These are phyloP conservation scores for Urocyon cinereoargenteus DNA, from an alignment of 2,797 vertebrate species.

Conservation along the genomic window DNA sequence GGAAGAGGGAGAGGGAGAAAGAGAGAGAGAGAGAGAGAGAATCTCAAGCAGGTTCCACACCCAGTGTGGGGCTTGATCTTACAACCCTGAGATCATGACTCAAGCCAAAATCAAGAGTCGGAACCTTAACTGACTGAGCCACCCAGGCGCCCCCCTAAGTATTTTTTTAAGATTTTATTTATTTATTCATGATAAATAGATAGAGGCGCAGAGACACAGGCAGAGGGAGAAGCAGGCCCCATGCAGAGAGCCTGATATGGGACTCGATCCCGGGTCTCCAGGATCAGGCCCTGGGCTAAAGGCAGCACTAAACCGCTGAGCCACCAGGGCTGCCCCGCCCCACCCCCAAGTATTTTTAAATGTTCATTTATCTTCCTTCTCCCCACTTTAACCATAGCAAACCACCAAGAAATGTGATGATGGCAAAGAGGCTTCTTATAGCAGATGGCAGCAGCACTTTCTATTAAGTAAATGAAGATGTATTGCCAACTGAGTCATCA, in stretches of 20 bases:
- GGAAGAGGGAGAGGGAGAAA: background rate
- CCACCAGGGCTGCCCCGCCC: background rate
- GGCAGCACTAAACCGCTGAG: too few relatives aligned
- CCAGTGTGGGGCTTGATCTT: fast-evolving
- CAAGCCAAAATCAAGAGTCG: background rate
- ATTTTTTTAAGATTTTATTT: background rate
- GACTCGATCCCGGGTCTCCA: too few relatives aligned
- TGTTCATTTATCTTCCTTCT: background rate
- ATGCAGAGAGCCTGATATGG: too few relatives aligned
- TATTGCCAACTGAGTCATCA: background rate
- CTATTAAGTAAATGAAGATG: conserved; percentile 51
- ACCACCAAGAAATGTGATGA: conserved; percentile 42
- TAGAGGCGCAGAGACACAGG: too few relatives aligned
- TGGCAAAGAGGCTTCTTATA: background rate
- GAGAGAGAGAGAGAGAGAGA: background rate
- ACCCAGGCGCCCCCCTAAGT: background rate
- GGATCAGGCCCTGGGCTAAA: too few relatives aligned
- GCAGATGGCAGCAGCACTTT: background rate
- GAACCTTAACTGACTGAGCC: background rate
- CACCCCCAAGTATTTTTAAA: background rate
- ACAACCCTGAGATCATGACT: background rate
- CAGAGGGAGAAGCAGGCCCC: too few relatives aligned
- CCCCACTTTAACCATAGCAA: background rate
- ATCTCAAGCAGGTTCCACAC: background rate
- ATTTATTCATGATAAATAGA: too few relatives aligned